phyloP scores from a whole-genome alignment of 2,113 vertebrate genomes.

The Arothron firmamentum region DNA sequence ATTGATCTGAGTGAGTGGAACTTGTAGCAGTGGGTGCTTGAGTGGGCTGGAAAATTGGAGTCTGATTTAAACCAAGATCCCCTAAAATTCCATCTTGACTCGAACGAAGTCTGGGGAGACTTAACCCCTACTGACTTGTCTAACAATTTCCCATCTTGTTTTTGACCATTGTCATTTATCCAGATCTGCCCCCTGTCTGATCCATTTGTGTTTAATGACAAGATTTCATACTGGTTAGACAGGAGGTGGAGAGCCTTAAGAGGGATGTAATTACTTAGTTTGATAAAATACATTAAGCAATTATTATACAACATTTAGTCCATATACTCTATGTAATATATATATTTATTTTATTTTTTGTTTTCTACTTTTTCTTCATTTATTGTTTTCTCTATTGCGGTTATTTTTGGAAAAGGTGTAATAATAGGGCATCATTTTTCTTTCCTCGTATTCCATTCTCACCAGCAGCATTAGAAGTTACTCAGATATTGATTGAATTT shows the following conservation, averaged over 20 bases:
- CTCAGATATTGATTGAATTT: no score
- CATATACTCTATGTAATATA: no score
- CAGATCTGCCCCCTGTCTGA: neutral
- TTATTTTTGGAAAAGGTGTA: no score
- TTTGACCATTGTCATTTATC: constrained; percentile 16
- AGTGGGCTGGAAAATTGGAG: constrained; percentile 41
- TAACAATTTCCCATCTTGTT: constrained; percentile 26
- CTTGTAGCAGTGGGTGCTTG: constrained; percentile 46
- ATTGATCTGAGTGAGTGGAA: constrained; percentile 42
- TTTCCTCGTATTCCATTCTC: no score
- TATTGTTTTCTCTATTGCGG: no score
- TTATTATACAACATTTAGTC: no score
- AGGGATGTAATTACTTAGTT: neutral
- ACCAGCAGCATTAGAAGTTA: no score
- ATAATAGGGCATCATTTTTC: no score
- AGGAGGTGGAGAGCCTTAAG: accelerated
- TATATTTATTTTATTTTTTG: no score
- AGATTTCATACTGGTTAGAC: neutral
- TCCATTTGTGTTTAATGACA: neutral
- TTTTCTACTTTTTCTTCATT: no score
- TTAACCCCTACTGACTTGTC: constrained; percentile 23
- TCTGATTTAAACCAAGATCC: constrained; percentile 13
- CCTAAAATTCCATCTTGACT: constrained; percentile 11
- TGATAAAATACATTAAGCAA: no score
- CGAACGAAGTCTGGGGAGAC: constrained; percentile 27